Evolutionary conservation across 2,797 vertebrate genomes (phyloP).

Genomic region (Trachops cirrhosus): DNA sequence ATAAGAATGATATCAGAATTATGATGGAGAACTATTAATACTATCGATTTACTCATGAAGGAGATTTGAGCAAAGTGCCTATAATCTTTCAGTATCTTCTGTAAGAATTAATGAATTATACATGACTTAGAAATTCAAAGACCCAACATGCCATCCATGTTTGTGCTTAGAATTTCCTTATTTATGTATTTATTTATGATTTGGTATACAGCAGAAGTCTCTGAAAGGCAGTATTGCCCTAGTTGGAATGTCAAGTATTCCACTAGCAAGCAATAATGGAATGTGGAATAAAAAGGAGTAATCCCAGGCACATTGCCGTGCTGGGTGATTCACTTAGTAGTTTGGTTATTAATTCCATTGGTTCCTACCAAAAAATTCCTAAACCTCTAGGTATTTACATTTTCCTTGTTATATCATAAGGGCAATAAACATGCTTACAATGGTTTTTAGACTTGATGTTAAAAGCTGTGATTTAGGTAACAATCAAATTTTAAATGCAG

Average conservation of each 20-base stretch:
- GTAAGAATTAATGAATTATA: background rate
- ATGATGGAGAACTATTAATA: background rate
- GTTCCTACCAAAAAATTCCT: background rate
- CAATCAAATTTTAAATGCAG: conserved; percentile 64
- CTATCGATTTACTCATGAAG: too few species aligned
- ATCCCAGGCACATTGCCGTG: background rate
- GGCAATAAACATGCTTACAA: conserved; percentile 48
- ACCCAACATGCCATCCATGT: background rate
- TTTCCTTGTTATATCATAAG: conserved; percentile 58
- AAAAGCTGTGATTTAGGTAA: conserved; percentile 73
- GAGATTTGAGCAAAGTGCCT: background rate
- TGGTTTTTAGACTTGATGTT: conserved; percentile 53
- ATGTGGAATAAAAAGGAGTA: conserved; percentile 30
- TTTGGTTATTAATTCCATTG: conserved; percentile 43
- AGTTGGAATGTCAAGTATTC: background rate
- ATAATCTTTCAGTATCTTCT: background rate
- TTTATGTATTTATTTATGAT: background rate
- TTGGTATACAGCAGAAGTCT: background rate
- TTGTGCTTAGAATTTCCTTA: conserved; percentile 1
- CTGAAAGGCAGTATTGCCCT: background rate
- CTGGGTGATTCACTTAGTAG: background rate
- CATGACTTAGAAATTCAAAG: background rate
- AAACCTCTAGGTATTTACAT: conserved; percentile 19
- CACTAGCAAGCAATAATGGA: background rate
- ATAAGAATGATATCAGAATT: background rate